These are phyloP conservation scores for Pseudorectes ferrugineus DNA, from an alignment of 2,113 vertebrate genomes.

Conservation along the genomic window DNA sequence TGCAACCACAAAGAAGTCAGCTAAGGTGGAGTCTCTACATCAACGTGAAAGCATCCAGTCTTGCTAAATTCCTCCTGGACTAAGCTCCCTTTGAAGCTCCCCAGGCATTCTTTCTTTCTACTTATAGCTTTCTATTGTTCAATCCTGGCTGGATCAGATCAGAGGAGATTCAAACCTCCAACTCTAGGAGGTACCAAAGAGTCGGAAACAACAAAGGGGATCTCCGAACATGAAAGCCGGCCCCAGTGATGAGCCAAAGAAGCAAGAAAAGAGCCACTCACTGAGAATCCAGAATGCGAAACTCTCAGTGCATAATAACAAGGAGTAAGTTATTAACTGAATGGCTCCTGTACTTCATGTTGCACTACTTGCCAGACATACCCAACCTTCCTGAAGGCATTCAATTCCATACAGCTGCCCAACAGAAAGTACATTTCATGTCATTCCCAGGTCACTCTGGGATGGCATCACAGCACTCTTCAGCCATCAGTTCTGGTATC, in stretches of 20 bases:
- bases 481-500: not conserved
- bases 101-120: not conserved
- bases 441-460: not conserved
- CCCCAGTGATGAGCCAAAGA: not conserved
- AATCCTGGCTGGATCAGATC: not conserved
- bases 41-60: not conserved
- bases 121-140: not conserved
- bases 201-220: not conserved
- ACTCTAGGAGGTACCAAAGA: not conserved
- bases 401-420: not conserved
- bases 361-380: not conserved
- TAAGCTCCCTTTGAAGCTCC: not conserved
- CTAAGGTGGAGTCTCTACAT: not conserved
- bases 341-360: not conserved
- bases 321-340: not conserved
- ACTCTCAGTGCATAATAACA: not conserved
- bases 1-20: not conserved
- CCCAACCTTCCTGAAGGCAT: not conserved
- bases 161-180: not conserved
- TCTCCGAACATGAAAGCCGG: not conserved
- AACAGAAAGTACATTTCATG: not conserved
- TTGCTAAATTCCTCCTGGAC: not conserved
- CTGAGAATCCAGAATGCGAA: not conserved
- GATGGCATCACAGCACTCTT: not conserved
- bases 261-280: not conserved